Evolutionary conservation across 2,113 vertebrate genomes (phyloP).

Genomic region (Ceyx melanurus): DNA sequence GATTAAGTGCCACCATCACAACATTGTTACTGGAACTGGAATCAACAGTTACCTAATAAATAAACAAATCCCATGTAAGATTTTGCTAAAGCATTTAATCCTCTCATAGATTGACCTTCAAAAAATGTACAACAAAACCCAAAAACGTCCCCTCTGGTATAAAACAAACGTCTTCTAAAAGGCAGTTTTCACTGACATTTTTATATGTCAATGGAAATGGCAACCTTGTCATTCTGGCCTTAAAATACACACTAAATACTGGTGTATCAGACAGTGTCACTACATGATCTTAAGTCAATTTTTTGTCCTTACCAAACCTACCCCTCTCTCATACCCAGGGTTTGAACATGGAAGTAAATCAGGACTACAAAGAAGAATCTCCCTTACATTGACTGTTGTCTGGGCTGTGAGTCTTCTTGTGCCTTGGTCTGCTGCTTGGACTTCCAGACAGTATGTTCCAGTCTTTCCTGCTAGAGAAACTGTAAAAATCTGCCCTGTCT

Average conservation of each 20-base stretch:
- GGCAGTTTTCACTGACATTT: not conserved
- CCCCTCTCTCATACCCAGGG: not conserved
- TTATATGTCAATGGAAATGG: not conserved
- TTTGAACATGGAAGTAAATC: not conserved
- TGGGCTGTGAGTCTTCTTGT: conserved; percentile 42
- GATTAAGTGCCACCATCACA: conserved; percentile 70
- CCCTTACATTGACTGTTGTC: conserved; percentile 68
- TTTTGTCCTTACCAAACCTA: not conserved
- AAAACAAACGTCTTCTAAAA: not conserved
- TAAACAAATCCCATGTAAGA: not conserved
- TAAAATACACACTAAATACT: not conserved
- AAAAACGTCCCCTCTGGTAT: not conserved
- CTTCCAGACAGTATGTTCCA: conserved; percentile 8
- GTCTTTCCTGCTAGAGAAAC: conserved; percentile 55
- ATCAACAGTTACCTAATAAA: conserved; percentile 68
- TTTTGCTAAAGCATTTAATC: not conserved
- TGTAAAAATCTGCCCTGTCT: conserved; percentile 76
- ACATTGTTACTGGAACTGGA: conserved; percentile 53
- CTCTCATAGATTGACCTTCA: not conserved
- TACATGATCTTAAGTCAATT: not conserved
- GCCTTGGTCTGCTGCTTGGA: conserved; percentile 69
- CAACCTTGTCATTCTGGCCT: not conserved
- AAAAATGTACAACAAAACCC: not conserved
- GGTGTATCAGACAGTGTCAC: too few species aligned
- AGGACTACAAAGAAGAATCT: not conserved